These are phyloP conservation scores for Ciconia stormi DNA, from an alignment of 2,113 vertebrate genomes.

Conservation along the genomic window DNA sequence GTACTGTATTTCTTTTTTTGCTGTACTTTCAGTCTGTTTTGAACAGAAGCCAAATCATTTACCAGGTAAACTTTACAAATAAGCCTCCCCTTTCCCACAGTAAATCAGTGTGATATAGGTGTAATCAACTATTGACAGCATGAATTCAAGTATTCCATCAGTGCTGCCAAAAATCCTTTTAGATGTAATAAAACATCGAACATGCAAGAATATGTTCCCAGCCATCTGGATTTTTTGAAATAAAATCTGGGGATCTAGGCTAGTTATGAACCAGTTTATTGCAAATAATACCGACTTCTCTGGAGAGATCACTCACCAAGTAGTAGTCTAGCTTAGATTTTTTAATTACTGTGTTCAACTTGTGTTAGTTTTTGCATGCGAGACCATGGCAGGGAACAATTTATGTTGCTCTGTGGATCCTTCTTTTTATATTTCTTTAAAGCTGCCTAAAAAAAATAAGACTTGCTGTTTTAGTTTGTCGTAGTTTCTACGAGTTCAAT, in stretches of 20 bases:
- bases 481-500: background rate
- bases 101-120: background rate
- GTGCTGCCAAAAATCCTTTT: background rate
- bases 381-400: background rate
- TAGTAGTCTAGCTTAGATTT: background rate
- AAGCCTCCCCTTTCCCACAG: background rate
- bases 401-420: background rate
- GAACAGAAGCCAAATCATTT: background rate
- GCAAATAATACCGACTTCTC: background rate
- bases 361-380: background rate
- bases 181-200: background rate
- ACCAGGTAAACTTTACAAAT: background rate
- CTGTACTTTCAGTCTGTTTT: background rate
- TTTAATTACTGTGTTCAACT: background rate
- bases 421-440: background rate
- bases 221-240: background rate
- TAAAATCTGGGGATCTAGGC: background rate
- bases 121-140: background rate
- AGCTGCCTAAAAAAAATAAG: background rate
- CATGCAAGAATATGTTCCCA: background rate
- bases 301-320: background rate
- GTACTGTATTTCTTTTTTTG: background rate
- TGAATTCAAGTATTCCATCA: background rate
- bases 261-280: background rate
- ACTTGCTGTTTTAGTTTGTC: background rate